A percentile compares a stretch with the other conserved stretches of the same genome.
phyloP scores from a whole-genome alignment of 92 coral and sea anemone species.

The Umimayanthus kanabou region DNA sequence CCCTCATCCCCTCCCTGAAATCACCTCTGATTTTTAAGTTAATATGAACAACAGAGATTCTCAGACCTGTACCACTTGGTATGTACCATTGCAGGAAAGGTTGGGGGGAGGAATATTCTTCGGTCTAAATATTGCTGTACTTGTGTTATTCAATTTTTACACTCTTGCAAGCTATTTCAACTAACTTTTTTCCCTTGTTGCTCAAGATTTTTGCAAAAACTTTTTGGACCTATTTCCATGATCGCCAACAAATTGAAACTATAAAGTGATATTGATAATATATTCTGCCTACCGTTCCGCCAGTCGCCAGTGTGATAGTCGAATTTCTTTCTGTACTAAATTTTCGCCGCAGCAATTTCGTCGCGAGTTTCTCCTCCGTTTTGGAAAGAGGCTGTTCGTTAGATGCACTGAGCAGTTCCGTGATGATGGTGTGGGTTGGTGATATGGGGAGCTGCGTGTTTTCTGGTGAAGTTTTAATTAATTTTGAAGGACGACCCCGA shows the following conservation, averaged over 20 bases:
- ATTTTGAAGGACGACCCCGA: not conserved
- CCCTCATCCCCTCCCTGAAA: conserved; percentile 5
- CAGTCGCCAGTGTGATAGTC: not conserved
- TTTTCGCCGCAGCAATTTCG: not conserved
- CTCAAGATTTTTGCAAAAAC: conserved; percentile 16
- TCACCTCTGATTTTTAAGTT: conserved; percentile 22
- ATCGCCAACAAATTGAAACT: no score
- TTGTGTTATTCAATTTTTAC: conserved; percentile 21
- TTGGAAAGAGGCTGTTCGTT: not conserved
- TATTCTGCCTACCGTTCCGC: not conserved
- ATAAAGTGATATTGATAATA: not conserved
- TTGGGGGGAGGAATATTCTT: conserved; percentile 6
- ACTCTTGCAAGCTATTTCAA: not conserved
- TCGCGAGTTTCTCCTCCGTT: not conserved
- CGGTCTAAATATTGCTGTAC: conserved; percentile 17
- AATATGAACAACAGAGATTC: conserved; percentile 8
- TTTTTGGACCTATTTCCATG: conserved; percentile 4
- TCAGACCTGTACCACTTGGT: conserved; percentile 16
- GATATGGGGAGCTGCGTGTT: not conserved
- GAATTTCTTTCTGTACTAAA: not conserved
- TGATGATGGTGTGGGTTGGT: not conserved
- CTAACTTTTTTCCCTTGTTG: not conserved
- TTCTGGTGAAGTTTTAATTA: not conserved
- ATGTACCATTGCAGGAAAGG: conserved; percentile 18
- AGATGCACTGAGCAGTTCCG: not conserved